phyloP scores from a whole-genome alignment of 1,140 invertebrate species.

The Cydia fagiglandana region DNA sequence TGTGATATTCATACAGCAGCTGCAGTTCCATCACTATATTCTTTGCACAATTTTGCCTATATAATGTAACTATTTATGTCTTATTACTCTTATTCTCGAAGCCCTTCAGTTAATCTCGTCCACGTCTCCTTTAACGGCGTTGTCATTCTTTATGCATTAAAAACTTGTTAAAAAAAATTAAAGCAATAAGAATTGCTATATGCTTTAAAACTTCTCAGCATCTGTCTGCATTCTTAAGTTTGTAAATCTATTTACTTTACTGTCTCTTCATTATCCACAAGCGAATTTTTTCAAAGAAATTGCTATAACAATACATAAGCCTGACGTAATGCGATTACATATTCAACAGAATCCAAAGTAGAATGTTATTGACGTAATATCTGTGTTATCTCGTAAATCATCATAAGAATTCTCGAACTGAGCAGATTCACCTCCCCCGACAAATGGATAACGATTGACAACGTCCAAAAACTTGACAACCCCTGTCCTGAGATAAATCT shows the following conservation, averaged over 20 bases:
- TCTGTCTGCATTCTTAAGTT: neutral
- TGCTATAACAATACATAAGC: no score
- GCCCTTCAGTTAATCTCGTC: neutral
- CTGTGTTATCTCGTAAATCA: no score
- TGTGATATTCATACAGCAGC: no score
- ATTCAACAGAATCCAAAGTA: no score
- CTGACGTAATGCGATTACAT: no score
- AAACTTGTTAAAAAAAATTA: no score
- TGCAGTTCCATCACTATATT: no score
- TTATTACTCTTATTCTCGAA: neutral
- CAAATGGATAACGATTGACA: neutral
- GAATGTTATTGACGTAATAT: no score
- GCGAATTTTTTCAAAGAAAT: neutral
- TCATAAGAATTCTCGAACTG: no score
- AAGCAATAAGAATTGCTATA: no score
- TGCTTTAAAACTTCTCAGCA: neutral
- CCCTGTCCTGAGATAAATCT: neutral
- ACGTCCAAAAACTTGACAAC: neutral
- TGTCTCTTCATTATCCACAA: neutral
- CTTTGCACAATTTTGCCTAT: no score
- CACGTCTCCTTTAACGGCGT: neutral
- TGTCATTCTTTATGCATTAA: neutral
- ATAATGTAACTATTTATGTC: neutral
- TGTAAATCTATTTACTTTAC: neutral
- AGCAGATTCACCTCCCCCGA: no score